Percentiles rank a stretch among this genome's conserved stretches.
These are phyloP conservation scores for Chrysolina americana DNA, from an alignment of 2,888 invertebrate species.

Conservation along the genomic window DNA sequence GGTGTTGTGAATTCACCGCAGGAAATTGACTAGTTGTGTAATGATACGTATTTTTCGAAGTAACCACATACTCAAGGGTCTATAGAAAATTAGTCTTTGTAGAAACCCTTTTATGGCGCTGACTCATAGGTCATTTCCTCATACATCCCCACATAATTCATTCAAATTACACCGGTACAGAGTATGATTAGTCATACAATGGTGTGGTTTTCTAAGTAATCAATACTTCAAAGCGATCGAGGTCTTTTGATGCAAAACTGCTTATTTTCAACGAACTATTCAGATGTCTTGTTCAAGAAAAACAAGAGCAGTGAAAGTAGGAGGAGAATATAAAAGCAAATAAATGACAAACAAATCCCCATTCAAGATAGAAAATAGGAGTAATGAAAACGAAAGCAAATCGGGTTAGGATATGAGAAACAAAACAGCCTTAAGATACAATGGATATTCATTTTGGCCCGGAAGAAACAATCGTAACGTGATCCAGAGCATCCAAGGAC, in stretches of 20 bases:
- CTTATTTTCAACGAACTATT: neutral
- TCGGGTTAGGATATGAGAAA: no score
- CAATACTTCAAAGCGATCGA: constrained; percentile 34
- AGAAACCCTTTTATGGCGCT: constrained; percentile 22
- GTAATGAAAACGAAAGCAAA: no score
- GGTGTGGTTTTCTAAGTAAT: constrained; percentile 32
- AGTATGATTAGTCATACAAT: constrained; percentile 39
- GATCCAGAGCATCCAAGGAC: no score
- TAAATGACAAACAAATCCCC: no score
- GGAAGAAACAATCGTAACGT: no score
- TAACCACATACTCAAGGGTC: neutral
- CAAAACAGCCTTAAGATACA: no score
- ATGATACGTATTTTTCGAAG: neutral
- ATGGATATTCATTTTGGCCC: no score
- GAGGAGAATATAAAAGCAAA: no score
- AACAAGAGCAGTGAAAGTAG: no score
- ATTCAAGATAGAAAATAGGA: no score
- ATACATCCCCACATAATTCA: constrained; percentile 35
- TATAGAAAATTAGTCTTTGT: constrained; percentile 7
- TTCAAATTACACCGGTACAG: constrained; percentile 36
- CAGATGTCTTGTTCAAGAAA: no score
- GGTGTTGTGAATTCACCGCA: neutral
- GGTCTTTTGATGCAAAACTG: neutral
- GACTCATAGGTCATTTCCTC: constrained; percentile 40
- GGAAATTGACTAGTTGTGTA: neutral